phyloP scores from a whole-genome alignment of 2,113 vertebrate species.

The Stigmatopora argus region DNA sequence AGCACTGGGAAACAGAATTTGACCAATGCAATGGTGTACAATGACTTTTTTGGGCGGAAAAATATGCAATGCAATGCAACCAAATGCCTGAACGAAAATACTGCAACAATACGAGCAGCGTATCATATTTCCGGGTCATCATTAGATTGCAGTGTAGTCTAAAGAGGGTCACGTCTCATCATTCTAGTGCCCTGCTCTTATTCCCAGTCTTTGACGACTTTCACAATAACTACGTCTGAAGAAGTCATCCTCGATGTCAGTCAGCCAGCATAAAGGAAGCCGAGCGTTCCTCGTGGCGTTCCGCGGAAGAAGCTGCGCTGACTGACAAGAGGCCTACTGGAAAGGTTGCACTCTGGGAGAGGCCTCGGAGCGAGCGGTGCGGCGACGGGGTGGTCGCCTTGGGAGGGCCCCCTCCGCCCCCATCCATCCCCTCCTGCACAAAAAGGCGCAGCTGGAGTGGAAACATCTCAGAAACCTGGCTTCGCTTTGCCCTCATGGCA shows the following conservation, averaged over 20 bases:
- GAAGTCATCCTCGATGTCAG: not conserved
- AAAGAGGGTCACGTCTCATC: not conserved
- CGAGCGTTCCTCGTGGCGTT: conserved; percentile 11
- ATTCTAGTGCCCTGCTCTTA: not conserved
- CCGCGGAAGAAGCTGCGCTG: conserved; percentile 25
- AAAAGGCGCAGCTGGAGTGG: conserved; percentile 43
- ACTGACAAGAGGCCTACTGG: conserved; percentile 46
- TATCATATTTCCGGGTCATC: not conserved
- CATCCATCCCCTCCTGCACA: not conserved
- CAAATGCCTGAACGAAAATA: too few species aligned
- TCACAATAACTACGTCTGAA: not conserved
- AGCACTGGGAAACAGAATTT: too few species aligned
- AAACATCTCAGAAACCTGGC: conserved; percentile 10
- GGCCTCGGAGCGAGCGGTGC: conserved; percentile 34
- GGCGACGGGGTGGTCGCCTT: conserved; percentile 27
- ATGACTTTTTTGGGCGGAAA: too few species aligned
- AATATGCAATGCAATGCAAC: too few species aligned
- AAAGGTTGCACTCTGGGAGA: conserved; percentile 43
- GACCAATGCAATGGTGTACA: too few species aligned
- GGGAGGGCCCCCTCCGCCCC: conserved; percentile 31
- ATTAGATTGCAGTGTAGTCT: not conserved
- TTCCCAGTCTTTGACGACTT: not conserved
- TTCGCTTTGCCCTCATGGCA: conserved; percentile 16
- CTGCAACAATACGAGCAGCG: too few species aligned
- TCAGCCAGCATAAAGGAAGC: not conserved